These are phyloP conservation scores for Eulacestoma nigropectus DNA, from an alignment of 2,113 vertebrate species.

Conservation along the genomic window DNA sequence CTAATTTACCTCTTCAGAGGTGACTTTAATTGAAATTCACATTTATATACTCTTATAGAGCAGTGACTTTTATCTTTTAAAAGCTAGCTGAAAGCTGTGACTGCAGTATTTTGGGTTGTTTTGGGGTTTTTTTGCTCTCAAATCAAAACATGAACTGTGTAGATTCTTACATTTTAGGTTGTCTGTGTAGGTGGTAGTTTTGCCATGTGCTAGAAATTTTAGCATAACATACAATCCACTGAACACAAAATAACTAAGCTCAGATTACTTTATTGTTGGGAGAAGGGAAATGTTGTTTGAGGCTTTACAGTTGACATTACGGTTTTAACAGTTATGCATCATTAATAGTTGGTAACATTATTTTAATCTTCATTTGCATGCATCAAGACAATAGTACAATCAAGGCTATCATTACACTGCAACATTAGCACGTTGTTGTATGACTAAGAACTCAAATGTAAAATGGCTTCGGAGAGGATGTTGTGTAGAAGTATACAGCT, in stretches of 20 bases:
- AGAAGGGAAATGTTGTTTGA: neutral
- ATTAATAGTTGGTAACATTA: neutral
- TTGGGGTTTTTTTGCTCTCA: neutral
- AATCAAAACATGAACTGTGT: neutral
- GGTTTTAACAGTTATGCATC: neutral
- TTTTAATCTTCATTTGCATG: conserved; percentile 10
- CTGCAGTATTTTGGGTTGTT: neutral
- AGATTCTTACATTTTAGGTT: neutral
- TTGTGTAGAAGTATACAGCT: neutral
- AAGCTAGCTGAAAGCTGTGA: neutral
- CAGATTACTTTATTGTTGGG: conserved; percentile 27
- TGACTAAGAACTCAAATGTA: neutral
- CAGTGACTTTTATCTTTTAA: neutral
- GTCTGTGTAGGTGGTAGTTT: neutral
- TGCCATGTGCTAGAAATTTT: neutral
- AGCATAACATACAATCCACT: neutral
- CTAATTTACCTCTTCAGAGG: neutral
- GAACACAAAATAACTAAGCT: neutral
- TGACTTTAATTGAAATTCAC: neutral
- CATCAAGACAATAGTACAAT: neutral
- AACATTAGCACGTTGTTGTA: neutral
- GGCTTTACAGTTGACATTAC: neutral
- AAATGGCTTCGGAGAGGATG: neutral
- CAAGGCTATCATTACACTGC: neutral
- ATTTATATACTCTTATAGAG: neutral